Conservation (phyloP, 2,113 vertebrate species). For the Hiodon alosoides region DNA sequence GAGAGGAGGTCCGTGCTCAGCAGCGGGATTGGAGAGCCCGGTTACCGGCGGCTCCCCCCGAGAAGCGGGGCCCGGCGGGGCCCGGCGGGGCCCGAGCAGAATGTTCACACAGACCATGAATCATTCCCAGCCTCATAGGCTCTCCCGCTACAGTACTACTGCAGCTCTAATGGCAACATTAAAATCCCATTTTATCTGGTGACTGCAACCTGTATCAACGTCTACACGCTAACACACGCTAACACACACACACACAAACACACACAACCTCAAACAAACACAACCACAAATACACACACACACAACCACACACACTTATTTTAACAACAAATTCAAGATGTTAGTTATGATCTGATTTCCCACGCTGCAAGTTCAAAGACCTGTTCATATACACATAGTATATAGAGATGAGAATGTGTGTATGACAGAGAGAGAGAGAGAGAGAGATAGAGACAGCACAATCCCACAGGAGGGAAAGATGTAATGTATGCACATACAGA, state of each 20-base stretch:
- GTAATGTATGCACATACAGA: too few species aligned
- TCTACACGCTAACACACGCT: neutral
- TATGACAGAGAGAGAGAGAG: neutral
- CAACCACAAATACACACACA: too few species aligned
- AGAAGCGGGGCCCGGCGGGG: neutral
- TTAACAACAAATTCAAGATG: too few species aligned
- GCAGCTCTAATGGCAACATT: conserved; percentile 18
- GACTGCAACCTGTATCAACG: conserved; percentile 1
- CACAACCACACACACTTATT: too few species aligned
- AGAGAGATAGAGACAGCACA: neutral
- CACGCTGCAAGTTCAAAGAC: neutral
- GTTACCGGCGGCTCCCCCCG: neutral
- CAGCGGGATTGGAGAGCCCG: neutral
- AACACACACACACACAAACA: neutral
- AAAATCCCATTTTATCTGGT: conserved; percentile 24
- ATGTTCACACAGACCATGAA: conserved; percentile 21
- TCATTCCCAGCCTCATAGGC: conserved; percentile 11
- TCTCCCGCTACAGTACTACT: too few species aligned
- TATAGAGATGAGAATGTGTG: neutral
- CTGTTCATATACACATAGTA: neutral
- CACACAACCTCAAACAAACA: too few species aligned
- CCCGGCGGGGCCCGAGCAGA: neutral
- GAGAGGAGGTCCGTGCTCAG: too few species aligned
- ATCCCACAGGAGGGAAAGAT: neutral
- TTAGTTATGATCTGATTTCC: neutral